A percentile compares a stretch with the other conserved stretches of the same genome.
These are phyloP conservation scores for Cremastinae sp. DNA, from an alignment of 2,888 invertebrate genomes.

Conservation along the genomic window DNA sequence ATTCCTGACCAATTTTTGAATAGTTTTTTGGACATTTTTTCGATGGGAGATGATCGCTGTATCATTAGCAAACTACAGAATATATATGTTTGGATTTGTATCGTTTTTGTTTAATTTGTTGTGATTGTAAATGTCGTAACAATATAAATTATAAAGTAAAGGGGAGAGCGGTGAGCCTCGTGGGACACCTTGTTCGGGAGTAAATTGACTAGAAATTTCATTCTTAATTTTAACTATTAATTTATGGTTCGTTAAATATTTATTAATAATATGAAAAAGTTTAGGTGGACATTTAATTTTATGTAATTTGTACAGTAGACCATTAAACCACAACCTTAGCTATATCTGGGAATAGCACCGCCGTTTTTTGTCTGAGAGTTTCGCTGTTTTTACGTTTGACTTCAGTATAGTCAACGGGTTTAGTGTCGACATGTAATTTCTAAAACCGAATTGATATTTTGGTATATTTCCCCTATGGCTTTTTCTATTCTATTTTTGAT, in stretches of 20 bases:
- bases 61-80: not conserved
- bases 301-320: not conserved
- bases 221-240: not conserved
- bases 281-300: not conserved
- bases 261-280: not conserved
- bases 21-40: not conserved
- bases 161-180: not conserved
- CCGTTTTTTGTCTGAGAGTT: too few species aligned
- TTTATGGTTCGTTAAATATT: not conserved
- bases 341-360: not conserved
- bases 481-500: not conserved
- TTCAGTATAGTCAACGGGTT: not conserved
- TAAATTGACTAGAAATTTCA: not conserved
- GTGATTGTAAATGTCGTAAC: not conserved
- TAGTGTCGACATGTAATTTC: not conserved
- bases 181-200: not conserved
- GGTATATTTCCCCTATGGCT: not conserved
- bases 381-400: too few species aligned
- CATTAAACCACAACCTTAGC: not conserved
- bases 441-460: not conserved
- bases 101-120: not conserved
- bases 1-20: not conserved
- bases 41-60: not conserved
- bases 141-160: not conserved
- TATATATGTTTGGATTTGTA: not conserved